Percentiles rank a stretch among this genome's conserved stretches.
Evolutionary conservation across 2,888 invertebrate species (phyloP).

Genomic region (Eutolmus rufibarbis): DNA sequence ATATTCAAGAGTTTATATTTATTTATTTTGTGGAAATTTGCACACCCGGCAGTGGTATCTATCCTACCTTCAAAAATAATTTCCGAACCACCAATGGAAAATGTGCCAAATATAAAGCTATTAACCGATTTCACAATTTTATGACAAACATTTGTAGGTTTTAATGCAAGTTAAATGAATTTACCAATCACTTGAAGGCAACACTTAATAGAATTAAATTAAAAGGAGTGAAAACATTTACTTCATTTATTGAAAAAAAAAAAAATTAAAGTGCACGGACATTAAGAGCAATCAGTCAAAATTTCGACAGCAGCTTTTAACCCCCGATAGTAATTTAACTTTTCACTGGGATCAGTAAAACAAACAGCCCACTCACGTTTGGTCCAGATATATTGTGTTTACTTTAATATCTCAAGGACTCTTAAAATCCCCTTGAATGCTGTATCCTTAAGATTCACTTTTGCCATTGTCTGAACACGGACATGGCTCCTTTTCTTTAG

Average conservation of each 20-base stretch:
- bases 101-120: no score
- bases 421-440: background rate
- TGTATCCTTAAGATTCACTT: constrained; percentile 3
- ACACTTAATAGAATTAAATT: background rate
- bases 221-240: background rate
- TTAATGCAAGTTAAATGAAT: background rate
- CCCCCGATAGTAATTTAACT: background rate
- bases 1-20: no score
- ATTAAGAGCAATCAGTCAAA: background rate
- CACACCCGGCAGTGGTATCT: no score
- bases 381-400: constrained; percentile 23
- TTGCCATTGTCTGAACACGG: background rate
- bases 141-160: no score
- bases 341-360: background rate
- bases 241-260: background rate
- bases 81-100: no score
- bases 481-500: background rate
- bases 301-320: background rate
- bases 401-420: constrained; percentile 17
- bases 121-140: no score
- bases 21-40: no score
- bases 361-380: constrained; percentile 13
- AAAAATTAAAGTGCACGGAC: background rate
- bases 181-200: background rate
- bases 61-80: no score